Percentiles rank a stretch among this genome's conserved stretches.
Conservation (phyloP, 1,140 invertebrate genomes). For the Rhyzopertha dominica region DNA sequence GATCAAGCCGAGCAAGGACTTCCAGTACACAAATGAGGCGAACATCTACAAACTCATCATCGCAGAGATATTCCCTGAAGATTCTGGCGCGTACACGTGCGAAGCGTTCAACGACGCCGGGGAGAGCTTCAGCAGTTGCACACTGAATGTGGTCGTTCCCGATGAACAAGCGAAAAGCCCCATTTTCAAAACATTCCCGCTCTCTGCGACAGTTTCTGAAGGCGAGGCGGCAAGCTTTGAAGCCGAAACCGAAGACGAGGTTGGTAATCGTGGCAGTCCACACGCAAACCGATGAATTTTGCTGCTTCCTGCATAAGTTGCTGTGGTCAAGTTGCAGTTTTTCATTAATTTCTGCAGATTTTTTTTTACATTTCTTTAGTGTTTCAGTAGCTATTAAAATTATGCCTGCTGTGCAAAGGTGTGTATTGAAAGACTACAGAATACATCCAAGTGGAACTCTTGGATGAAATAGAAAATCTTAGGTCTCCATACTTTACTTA, state of each 20-base stretch:
- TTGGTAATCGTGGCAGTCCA: too few species aligned
- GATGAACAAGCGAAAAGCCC: constrained; percentile 80
- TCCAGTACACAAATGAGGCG: constrained; percentile 85
- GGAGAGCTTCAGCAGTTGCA: constrained; percentile 88
- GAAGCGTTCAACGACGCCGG: constrained; percentile 94
- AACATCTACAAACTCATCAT: constrained; percentile 88
- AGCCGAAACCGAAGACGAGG: constrained; percentile 66
- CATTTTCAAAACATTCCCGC: constrained; percentile 83
- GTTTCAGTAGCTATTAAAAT: too few species aligned
- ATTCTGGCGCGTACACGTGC: constrained; percentile 89
- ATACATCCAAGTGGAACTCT: too few species aligned
- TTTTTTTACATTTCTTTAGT: too few species aligned
- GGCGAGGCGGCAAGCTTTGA: constrained; percentile 76
- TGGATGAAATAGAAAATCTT: too few species aligned
- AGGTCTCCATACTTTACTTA: too few species aligned
- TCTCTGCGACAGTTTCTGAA: constrained; percentile 77
- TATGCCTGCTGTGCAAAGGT: too few species aligned
- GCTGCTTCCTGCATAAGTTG: too few species aligned
- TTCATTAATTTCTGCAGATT: too few species aligned
- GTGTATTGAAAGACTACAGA: too few species aligned
- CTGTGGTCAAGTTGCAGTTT: too few species aligned
- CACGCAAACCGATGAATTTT: too few species aligned
- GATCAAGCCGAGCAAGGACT: constrained; percentile 94
- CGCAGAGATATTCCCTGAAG: constrained; percentile 92
- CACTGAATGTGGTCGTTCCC: constrained; percentile 77